phyloP scores from a whole-genome alignment of 2,113 vertebrate genomes.

The Nettapus auritus region DNA sequence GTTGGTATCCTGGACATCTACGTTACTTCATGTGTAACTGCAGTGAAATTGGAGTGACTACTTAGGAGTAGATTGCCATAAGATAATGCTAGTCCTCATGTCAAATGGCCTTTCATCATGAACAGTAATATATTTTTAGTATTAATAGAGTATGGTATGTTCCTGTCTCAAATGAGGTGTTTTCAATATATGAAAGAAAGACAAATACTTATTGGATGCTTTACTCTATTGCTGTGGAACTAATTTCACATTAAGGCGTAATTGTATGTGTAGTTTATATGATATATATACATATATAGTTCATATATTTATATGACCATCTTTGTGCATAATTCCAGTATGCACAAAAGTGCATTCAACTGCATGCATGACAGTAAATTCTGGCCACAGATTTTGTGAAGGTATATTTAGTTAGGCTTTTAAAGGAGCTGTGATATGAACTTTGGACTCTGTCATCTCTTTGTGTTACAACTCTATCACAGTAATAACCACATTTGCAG shows the following conservation, averaged over 20 bases:
- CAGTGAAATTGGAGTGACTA: not conserved
- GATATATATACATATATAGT: not conserved
- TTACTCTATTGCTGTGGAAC: not conserved
- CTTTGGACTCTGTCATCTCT: not conserved
- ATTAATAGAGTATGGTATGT: not conserved
- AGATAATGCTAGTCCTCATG: not conserved
- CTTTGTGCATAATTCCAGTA: not conserved
- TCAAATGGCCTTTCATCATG: not conserved
- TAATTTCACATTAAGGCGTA: not conserved
- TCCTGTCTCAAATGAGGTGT: not conserved
- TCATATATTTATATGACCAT: not conserved
- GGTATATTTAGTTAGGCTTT: not conserved
- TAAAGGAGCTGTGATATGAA: accelerated
- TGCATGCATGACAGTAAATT: not conserved
- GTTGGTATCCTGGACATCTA: not conserved
- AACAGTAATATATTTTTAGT: not conserved
- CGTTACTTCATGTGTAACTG: not conserved
- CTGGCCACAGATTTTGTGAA: not conserved
- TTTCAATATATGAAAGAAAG: not conserved
- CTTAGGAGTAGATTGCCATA: not conserved
- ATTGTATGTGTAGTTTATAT: not conserved
- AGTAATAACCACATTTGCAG: not conserved
- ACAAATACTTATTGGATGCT: not conserved
- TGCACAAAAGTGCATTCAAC: not conserved
- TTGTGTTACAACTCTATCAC: not conserved